phyloP scores from a whole-genome alignment of 1,140 invertebrate species.

The Pseudomyrmex cubaensis region DNA sequence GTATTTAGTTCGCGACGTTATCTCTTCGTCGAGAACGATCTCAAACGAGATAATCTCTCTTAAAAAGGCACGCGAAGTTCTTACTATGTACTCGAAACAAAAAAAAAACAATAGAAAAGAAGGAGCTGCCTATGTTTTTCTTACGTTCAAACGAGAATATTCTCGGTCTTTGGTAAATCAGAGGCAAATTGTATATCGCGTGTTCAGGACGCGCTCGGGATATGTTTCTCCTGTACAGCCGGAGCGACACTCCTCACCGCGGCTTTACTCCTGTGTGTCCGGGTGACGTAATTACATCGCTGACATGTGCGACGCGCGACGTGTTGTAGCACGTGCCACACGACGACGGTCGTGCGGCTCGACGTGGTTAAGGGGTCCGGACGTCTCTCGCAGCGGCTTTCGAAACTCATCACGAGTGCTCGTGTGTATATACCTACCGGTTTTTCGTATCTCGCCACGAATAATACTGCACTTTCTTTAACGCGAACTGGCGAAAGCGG shows the following conservation, averaged over 20 bases:
- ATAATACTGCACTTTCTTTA: constrained; percentile 6
- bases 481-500: background rate
- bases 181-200: background rate
- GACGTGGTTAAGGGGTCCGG: constrained; percentile 2
- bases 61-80: too few species aligned
- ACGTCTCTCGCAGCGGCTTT: constrained; percentile 43
- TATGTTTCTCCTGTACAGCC: background rate
- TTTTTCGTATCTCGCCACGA: background rate
- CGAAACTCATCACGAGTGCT: constrained; percentile 50
- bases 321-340: constrained; percentile 49
- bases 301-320: constrained; percentile 36
- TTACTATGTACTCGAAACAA: too few species aligned
- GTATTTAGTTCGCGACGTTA: constrained; percentile 26
- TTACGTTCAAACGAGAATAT: background rate
- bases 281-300: constrained; percentile 51
- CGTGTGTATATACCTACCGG: background rate
- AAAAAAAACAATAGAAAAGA: too few species aligned
- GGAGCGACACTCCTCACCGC: background rate
- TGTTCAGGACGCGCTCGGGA: background rate
- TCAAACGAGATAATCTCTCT: constrained; percentile 3
- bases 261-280: constrained; percentile 5
- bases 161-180: background rate
- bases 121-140: background rate
- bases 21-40: constrained; percentile 17
- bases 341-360: background rate